phyloP scores from a whole-genome alignment of 30 jellyfish, hydroid and myxozoan genomes.

The Mastigias papua region DNA sequence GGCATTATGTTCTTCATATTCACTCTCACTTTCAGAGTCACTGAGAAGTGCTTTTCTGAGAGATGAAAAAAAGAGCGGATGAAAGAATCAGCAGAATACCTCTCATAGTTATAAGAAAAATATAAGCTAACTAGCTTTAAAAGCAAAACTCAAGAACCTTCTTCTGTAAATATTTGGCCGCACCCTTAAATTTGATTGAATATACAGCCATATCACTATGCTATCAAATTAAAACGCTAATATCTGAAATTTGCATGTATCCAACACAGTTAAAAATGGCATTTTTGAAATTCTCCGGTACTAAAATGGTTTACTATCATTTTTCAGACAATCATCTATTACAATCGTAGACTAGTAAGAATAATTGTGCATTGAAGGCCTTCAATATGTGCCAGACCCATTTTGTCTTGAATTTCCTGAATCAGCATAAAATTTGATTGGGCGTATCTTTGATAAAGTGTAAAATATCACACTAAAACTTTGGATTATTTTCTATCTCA shows the following conservation, averaged over 20 bases:
- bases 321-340: neutral
- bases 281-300: neutral
- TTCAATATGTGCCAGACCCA: too few species aligned
- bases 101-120: neutral
- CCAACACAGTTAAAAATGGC: neutral
- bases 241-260: neutral
- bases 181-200: neutral
- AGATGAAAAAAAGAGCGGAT: neutral
- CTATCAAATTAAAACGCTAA: neutral
- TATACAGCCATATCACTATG: neutral
- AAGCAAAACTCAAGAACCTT: too few species aligned
- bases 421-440: neutral
- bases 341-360: too few species aligned
- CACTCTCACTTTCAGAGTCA: slow-evolving; percentile 90
- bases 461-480: neutral
- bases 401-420: neutral
- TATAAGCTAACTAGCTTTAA: too few species aligned
- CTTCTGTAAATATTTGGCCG: neutral
- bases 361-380: too few species aligned
- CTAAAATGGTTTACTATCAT: neutral
- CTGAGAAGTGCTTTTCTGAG: slow-evolving; percentile 88
- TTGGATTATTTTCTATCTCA: neutral
- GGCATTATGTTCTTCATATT: neutral
- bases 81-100: neutral
- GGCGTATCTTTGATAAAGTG: neutral